Evolutionary conservation across 2,113 vertebrate genomes (phyloP).

Genomic region (Rhadina sibilatrix): DNA sequence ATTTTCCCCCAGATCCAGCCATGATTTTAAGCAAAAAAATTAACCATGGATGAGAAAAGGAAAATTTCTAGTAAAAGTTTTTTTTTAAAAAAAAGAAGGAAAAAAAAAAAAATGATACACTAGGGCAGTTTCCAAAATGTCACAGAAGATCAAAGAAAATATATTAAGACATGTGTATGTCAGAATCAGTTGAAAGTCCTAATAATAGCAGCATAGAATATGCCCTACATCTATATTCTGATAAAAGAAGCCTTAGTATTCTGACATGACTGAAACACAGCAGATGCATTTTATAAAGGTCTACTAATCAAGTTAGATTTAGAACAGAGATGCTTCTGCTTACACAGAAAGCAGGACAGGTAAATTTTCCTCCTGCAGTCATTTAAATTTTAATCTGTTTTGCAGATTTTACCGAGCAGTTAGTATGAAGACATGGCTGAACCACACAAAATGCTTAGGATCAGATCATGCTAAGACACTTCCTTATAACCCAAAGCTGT

Average conservation of each 20-base stretch:
- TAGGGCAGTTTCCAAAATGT: neutral
- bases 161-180: neutral
- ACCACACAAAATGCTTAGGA: neutral
- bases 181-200: neutral
- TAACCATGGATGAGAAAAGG: neutral
- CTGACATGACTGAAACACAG: neutral
- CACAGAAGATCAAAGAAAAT: constrained; percentile 8
- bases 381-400: neutral
- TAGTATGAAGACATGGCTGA: rapidly evolving
- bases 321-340: neutral
- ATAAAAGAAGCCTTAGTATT: neutral
- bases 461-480: neutral
- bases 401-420: neutral
- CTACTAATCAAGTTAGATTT: neutral
- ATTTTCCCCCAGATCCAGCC: neutral
- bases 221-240: neutral
- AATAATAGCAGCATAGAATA: neutral
- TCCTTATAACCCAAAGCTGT: neutral
- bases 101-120: neutral
- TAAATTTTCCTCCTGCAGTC: neutral
- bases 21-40: neutral
- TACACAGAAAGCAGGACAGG: neutral
- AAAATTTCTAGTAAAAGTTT: neutral
- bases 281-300: neutral
- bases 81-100: neutral